Evolutionary conservation across 2,797 vertebrate species (phyloP).

Genomic region (Tokudaia tokunoshimensis): DNA sequence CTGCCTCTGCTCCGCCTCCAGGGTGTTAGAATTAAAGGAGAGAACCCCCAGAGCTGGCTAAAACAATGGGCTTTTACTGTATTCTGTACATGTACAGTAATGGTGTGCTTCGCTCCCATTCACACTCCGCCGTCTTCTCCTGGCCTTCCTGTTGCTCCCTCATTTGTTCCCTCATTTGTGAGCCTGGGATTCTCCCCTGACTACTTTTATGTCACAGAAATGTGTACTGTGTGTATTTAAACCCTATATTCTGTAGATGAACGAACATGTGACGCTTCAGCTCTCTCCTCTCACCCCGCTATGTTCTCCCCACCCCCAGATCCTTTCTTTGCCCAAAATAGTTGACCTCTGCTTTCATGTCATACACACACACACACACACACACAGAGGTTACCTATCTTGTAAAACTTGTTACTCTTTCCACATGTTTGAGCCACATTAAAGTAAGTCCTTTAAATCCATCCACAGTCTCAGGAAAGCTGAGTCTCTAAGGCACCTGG

Average conservation of each 20-base stretch:
- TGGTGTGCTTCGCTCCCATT: not conserved
- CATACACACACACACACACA: not conserved
- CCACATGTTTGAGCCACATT: conserved; percentile 43
- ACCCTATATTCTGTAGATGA: not conserved
- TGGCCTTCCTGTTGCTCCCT: not conserved
- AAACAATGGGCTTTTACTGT: not conserved
- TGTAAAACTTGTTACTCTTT: not conserved
- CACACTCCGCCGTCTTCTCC: not conserved
- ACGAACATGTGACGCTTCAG: not conserved
- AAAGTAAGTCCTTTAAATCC: not conserved
- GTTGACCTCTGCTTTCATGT: not conserved
- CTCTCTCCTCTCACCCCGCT: not conserved
- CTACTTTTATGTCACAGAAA: not conserved
- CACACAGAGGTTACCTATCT: not conserved
- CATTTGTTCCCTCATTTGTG: not conserved
- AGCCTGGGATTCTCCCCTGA: not conserved
- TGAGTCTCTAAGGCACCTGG: conserved; percentile 29
- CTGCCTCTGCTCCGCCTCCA: not conserved
- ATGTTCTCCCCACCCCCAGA: not conserved
- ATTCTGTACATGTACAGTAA: not conserved
- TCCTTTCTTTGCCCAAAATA: not conserved
- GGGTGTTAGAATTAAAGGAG: not conserved
- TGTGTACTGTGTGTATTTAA: not conserved
- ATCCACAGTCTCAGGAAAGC: conserved; percentile 12
- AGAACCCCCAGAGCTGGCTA: not conserved